Evolutionary conservation across 2,888 invertebrate genomes (phyloP).

Genomic region (Lamproptera curius): DNA sequence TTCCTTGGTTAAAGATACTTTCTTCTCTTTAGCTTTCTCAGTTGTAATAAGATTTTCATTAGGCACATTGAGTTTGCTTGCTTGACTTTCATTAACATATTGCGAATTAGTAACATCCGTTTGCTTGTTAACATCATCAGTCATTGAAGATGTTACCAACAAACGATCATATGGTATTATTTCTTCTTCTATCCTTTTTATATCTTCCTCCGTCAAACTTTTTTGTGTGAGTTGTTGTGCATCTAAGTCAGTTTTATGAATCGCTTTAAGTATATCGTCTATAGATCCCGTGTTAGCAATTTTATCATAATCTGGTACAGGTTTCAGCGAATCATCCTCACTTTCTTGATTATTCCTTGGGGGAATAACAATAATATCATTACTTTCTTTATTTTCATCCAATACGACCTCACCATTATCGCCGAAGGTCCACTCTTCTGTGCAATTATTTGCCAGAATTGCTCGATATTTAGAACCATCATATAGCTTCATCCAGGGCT

Average conservation of each 20-base stretch:
- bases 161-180: constrained; percentile 49
- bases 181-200: constrained; percentile 60
- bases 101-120: constrained; percentile 30
- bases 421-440: constrained; percentile 72
- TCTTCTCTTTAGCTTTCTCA: constrained; percentile 23
- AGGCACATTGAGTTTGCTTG: constrained; percentile 30
- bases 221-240: constrained; percentile 42
- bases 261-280: constrained; percentile 51
- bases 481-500: constrained; percentile 79
- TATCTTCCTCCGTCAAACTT: constrained; percentile 46
- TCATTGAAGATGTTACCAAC: constrained; percentile 19
- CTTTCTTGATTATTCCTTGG: constrained; percentile 18
- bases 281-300: constrained; percentile 46
- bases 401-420: constrained; percentile 48
- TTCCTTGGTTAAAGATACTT: constrained; percentile 41
- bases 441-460: constrained; percentile 82
- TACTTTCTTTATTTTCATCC: constrained; percentile 33
- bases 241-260: constrained; percentile 47
- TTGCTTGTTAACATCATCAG: constrained; percentile 21
- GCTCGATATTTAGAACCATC: constrained; percentile 79
- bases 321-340: constrained; percentile 22
- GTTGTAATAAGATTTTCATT: constrained; percentile 25
- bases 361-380: constrained; percentile 32
- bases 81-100: constrained; percentile 32
- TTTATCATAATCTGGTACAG: constrained; percentile 32